phyloP scores from a whole-genome alignment of 2,888 invertebrate species.

The Lithophane leautieri region DNA sequence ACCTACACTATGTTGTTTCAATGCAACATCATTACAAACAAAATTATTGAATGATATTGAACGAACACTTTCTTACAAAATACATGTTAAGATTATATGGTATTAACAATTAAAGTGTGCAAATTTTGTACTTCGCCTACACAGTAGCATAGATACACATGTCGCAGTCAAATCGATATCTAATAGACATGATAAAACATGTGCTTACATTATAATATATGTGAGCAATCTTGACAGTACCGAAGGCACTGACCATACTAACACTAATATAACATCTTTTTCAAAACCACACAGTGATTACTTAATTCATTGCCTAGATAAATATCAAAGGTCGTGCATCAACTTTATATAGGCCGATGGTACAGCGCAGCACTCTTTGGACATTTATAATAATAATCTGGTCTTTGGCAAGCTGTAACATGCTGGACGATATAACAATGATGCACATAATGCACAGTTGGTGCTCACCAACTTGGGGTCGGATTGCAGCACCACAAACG shows the following conservation, averaged over 20 bases:
- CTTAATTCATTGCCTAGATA: slow-evolving; percentile 47
- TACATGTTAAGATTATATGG: slow-evolving; percentile 62
- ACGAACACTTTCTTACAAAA: slow-evolving; percentile 64
- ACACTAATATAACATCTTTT: slow-evolving; percentile 61
- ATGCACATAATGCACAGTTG: slow-evolving; percentile 33
- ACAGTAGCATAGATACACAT: slow-evolving; percentile 66
- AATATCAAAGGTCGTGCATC: slow-evolving; percentile 54
- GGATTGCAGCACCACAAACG: slow-evolving; percentile 55
- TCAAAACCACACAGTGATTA: slow-evolving; percentile 64
- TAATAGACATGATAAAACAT: slow-evolving; percentile 66
- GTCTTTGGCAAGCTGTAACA: slow-evolving; percentile 46
- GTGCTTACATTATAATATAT: slow-evolving; percentile 76
- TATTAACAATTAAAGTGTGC: slow-evolving; percentile 70
- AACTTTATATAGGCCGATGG: slow-evolving; percentile 37
- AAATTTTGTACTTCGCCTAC: slow-evolving; percentile 78
- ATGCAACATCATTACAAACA: slow-evolving; percentile 71
- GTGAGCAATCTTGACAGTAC: slow-evolving; percentile 79
- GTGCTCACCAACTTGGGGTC: slow-evolving; percentile 34
- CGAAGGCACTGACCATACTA: slow-evolving; percentile 57
- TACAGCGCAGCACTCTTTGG: slow-evolving; percentile 45
- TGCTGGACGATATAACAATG: slow-evolving; percentile 39
- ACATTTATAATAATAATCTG: slow-evolving; percentile 31
- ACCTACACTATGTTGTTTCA: slow-evolving; percentile 72
- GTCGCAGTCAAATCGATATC: slow-evolving; percentile 58
- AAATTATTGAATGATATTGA: slow-evolving; percentile 68